These are phyloP conservation scores for Sminthurides aquaticus DNA, from an alignment of 2,888 invertebrate species.

Conservation along the genomic window DNA sequence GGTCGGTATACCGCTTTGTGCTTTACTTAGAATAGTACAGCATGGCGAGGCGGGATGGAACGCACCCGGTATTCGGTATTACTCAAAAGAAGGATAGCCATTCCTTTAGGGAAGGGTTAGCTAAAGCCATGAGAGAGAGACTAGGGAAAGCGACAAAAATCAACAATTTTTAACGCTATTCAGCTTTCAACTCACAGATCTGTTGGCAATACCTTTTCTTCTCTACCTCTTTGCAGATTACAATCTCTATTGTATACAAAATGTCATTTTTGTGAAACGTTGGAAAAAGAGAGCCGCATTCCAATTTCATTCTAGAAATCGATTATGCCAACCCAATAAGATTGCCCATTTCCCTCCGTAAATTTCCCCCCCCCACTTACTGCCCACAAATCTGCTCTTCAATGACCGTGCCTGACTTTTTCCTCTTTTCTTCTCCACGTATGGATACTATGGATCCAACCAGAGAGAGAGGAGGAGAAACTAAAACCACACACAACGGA, in stretches of 20 bases:
- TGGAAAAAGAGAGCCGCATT: conserved; percentile 36
- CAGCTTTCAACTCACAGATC: conserved; percentile 38
- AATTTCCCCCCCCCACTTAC: conserved; percentile 19
- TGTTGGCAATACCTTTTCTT: conserved; percentile 35
- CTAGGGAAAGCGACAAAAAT: conserved; percentile 41
- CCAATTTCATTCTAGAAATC: conserved; percentile 43
- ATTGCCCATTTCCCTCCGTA: conserved; percentile 25
- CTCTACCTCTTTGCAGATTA: conserved; percentile 41
- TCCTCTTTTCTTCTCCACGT: neutral
- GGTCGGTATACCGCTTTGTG: no score
- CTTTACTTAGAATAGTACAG: no score
- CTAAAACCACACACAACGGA: neutral
- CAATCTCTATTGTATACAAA: conserved; percentile 44
- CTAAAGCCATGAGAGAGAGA: no score
- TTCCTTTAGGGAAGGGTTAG: no score
- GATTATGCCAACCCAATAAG: conserved; percentile 37
- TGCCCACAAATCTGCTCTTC: conserved; percentile 37
- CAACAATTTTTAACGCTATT: conserved; percentile 44
- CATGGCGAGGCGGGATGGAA: no score
- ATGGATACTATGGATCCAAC: neutral
- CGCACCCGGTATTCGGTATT: no score
- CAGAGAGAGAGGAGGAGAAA: conserved; percentile 2
- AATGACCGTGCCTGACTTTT: conserved; percentile 29
- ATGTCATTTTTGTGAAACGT: conserved; percentile 42
- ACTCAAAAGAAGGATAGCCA: no score